Conservation (phyloP, 1,140 invertebrate genomes). For the Drosophila arizonae region DNA sequence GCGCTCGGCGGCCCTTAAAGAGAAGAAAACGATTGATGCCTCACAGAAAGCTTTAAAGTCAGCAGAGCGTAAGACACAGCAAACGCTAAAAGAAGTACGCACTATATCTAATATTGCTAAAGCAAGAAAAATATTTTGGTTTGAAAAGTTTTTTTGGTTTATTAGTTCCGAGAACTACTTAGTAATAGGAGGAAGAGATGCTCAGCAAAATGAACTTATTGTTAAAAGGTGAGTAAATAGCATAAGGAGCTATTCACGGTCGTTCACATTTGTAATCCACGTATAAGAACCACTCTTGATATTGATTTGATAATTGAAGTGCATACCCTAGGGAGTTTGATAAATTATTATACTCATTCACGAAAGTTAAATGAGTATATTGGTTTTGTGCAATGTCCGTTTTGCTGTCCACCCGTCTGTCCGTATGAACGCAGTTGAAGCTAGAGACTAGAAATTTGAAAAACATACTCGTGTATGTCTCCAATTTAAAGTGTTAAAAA, state of each 20-base stretch:
- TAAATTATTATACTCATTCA: too few species aligned
- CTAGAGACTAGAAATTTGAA: too few species aligned
- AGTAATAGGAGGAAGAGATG: conserved; percentile 97
- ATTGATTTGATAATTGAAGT: too few species aligned
- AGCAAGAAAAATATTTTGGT: conserved; percentile 96
- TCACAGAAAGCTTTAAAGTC: conserved; percentile 97
- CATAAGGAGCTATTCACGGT: background rate
- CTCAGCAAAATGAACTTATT: conserved; percentile 98
- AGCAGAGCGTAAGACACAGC: conserved; percentile 97
- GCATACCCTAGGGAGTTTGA: too few species aligned
- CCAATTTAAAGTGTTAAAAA: too few species aligned
- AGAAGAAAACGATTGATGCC: conserved; percentile 98
- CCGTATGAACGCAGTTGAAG: too few species aligned
- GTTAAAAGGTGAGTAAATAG: conserved; percentile 91
- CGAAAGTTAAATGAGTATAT: too few species aligned
- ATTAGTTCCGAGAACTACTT: conserved; percentile 99
- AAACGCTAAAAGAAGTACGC: conserved; percentile 96
- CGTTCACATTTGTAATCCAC: too few species aligned
- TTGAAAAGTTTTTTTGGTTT: conserved; percentile 99
- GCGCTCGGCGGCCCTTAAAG: conserved; percentile 95
- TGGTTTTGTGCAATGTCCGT: too few species aligned
- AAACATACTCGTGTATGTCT: too few species aligned
- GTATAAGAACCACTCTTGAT: background rate
- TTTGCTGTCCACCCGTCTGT: too few species aligned
- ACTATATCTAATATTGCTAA: conserved; percentile 97